Conservation (phyloP, 1,140 invertebrate genomes). For the Gonatopus flavifemur region DNA sequence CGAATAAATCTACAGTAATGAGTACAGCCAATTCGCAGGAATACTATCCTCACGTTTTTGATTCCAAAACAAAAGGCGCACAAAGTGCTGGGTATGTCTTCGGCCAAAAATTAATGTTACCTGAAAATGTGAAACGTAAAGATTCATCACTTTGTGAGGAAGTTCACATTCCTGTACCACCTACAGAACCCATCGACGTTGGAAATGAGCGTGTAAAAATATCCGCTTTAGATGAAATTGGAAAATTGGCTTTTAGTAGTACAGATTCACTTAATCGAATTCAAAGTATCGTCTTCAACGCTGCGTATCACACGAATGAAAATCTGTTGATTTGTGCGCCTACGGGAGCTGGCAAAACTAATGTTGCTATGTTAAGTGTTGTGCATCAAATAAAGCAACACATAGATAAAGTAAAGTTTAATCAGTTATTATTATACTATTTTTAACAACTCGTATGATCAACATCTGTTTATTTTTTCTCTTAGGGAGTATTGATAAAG, state of each 20-base stretch:
- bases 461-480: no score
- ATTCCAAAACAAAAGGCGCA: conserved; percentile 71
- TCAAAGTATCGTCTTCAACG: conserved; percentile 93
- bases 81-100: conserved; percentile 75
- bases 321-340: conserved; percentile 96
- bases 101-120: conserved; percentile 77
- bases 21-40: conserved; percentile 59
- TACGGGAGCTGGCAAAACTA: conserved; percentile 97
- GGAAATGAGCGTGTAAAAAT: conserved; percentile 73
- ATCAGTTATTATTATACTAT: no score
- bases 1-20: conserved; percentile 23
- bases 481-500: conserved; percentile 78
- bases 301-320: conserved; percentile 95
- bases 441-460: no score
- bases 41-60: conserved; percentile 84
- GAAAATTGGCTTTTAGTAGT: conserved; percentile 83
- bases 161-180: conserved; percentile 81
- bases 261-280: conserved; percentile 89
- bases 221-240: conserved; percentile 78
- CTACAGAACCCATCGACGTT: conserved; percentile 65
- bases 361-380: conserved; percentile 93
- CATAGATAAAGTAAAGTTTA: no score
- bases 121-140: conserved; percentile 73
- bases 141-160: conserved; percentile 80
- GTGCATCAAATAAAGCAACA: conserved; percentile 88